phyloP scores from a whole-genome alignment of 1,140 invertebrate species.

The Diuraphis noxia region DNA sequence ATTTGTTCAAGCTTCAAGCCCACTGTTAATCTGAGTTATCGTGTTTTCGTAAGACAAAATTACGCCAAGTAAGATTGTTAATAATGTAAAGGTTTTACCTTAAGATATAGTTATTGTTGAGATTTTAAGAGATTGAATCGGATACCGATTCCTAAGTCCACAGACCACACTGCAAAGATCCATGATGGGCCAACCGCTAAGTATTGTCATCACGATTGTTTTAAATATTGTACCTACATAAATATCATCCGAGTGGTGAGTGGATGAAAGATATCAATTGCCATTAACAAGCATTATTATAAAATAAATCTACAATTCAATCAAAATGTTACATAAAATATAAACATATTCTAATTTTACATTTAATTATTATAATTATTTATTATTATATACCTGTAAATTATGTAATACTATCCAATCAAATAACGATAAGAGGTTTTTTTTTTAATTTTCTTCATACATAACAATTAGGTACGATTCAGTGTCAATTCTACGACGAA shows the following conservation, averaged over 20 bases:
- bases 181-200: not conserved
- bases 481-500: too few relatives aligned
- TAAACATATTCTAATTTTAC: not conserved
- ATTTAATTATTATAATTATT: not conserved
- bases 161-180: not conserved
- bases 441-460: too few relatives aligned
- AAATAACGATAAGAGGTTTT: too few relatives aligned
- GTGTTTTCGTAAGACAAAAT: not conserved
- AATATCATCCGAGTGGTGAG: not conserved
- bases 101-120: not conserved
- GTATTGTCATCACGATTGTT: not conserved
- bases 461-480: too few relatives aligned
- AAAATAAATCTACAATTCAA: not conserved
- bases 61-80: not conserved
- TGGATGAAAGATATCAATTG: not conserved
- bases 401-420: not conserved
- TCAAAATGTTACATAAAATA: not conserved
- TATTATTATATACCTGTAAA: not conserved
- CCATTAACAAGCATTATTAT: not conserved
- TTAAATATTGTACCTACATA: not conserved
- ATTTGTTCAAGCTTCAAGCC: not conserved
- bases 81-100: not conserved
- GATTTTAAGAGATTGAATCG: not conserved
- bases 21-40: not conserved
- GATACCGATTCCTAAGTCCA: not conserved